phyloP scores from a whole-genome alignment of 2,797 vertebrate species.

The Thamnophis elegans region DNA sequence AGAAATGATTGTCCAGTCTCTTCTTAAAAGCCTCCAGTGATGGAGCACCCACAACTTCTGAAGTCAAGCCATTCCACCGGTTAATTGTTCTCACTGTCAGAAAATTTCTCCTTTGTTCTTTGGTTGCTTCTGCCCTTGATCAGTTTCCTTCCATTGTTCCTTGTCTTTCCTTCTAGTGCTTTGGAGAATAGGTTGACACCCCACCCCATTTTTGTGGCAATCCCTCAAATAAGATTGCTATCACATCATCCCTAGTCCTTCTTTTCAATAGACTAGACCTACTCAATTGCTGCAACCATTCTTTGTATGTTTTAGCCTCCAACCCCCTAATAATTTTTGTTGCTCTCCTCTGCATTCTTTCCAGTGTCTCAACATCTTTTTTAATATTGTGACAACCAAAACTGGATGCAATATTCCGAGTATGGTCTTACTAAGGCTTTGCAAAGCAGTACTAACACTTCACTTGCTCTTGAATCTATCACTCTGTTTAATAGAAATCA shows the following conservation, averaged over 20 bases:
- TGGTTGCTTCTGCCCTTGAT: background rate
- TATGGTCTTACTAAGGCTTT: background rate
- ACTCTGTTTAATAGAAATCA: background rate
- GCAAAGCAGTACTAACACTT: background rate
- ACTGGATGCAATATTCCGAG: background rate
- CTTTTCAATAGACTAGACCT: background rate
- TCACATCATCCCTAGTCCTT: background rate
- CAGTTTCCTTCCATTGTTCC: background rate
- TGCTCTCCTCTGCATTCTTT: background rate
- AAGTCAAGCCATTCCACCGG: background rate
- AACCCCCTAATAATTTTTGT: background rate
- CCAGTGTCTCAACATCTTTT: no score
- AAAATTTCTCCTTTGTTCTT: background rate
- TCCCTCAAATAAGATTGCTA: background rate
- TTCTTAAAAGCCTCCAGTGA: background rate
- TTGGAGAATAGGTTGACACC: background rate
- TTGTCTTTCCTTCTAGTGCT: background rate
- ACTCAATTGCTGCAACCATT: background rate
- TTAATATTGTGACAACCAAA: no score
- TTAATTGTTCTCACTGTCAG: background rate
- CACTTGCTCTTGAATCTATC: background rate
- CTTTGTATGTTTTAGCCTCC: background rate
- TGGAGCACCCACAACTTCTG: background rate
- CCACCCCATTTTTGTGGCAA: background rate
- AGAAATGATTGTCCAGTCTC: background rate